A percentile compares a stretch with the other conserved stretches of the same genome.
These are phyloP conservation scores for Molorchus minor DNA, from an alignment of 2,888 invertebrate species.

Conservation along the genomic window DNA sequence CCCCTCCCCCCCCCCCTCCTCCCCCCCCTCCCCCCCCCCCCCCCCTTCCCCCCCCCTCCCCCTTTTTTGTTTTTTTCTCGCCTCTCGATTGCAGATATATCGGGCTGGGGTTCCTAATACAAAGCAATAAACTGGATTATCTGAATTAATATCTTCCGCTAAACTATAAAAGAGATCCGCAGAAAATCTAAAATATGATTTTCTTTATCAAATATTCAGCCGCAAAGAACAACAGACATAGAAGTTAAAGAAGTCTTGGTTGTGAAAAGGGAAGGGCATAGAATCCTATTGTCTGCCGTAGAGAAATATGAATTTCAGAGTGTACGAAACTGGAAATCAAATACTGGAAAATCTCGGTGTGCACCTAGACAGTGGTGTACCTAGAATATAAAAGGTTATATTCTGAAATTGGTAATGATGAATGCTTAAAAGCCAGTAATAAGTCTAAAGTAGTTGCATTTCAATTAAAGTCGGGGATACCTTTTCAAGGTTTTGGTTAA, in stretches of 20 bases:
- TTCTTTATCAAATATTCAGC: slow-evolving; percentile 1
- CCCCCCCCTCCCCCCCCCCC: no score
- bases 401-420: not conserved
- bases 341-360: slow-evolving; percentile 30
- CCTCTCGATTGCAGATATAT: no score
- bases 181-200: not conserved
- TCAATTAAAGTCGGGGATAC: no score
- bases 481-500: no score
- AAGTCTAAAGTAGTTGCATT: no score
- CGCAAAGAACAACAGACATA: slow-evolving; percentile 2
- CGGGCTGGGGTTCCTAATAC: not conserved
- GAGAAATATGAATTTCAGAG: slow-evolving; percentile 28
- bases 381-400: slow-evolving; percentile 11
- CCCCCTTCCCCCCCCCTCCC: no score
- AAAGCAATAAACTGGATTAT: not conserved
- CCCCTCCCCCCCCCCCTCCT: no score
- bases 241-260: not conserved
- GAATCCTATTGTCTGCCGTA: slow-evolving; percentile 7
- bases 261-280: not conserved
- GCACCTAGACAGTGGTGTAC: slow-evolving; percentile 24
- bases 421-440: not conserved
- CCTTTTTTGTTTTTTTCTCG: no score
- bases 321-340: slow-evolving; percentile 31
- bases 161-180: not conserved
- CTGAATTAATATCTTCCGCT: not conserved